phyloP scores from a whole-genome alignment of 2,888 invertebrate genomes.

The Chrysotoxum bicinctum region DNA sequence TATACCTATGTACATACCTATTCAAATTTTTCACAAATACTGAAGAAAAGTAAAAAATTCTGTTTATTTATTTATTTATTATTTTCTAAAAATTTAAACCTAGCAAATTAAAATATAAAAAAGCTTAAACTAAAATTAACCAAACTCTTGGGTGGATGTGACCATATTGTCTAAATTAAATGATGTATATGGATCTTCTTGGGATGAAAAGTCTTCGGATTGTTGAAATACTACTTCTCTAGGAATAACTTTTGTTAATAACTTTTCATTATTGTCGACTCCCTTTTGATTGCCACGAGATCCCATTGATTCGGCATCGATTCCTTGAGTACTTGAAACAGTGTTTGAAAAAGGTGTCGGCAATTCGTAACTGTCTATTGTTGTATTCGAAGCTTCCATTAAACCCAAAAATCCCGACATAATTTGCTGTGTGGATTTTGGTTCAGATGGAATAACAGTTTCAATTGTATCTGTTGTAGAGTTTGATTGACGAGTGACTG shows the following conservation, averaged over 20 bases:
- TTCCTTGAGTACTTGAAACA: not conserved
- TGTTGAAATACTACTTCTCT: not conserved
- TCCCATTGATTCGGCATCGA: not conserved
- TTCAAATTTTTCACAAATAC: not conserved
- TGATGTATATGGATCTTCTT: slow-evolving; percentile 28
- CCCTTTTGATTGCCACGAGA: not conserved
- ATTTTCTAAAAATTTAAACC: not conserved
- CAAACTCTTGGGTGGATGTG: slow-evolving; percentile 65
- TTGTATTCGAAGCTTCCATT: not conserved
- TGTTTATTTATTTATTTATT: not conserved
- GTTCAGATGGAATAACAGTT: slow-evolving; percentile 57
- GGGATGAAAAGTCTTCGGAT: slow-evolving; percentile 32
- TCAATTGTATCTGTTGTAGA: slow-evolving; percentile 28
- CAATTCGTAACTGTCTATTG: not conserved
- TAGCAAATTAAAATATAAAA: not conserved
- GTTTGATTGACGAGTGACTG: not conserved
- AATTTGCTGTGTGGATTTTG: not conserved
- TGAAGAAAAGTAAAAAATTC: not conserved
- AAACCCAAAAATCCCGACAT: not conserved
- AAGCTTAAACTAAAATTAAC: not conserved
- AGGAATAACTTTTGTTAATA: not conserved
- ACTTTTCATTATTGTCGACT: not conserved
- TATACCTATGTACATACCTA: too few species aligned
- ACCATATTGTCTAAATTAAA: slow-evolving; percentile 52
- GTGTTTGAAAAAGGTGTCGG: not conserved